Evolutionary conservation across 2,888 invertebrate species (phyloP).

Genomic region (Bugulina stolonifera): DNA sequence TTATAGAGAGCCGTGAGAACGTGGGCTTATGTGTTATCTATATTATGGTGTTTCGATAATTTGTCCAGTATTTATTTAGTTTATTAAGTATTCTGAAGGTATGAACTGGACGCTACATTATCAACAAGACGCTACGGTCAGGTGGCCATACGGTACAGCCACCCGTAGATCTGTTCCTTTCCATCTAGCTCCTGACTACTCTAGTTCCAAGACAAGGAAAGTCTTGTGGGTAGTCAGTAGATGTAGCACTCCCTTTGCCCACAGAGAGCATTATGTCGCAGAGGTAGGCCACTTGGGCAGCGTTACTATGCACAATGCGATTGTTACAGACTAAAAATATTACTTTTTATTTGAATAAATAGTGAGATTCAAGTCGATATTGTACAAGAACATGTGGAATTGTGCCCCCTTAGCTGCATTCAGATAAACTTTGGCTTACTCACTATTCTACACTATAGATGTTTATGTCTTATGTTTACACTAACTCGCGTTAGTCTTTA

Average conservation of each 20-base stretch:
- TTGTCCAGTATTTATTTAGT: background rate
- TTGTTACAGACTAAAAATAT: too few species aligned
- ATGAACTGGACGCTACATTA: conserved; percentile 21
- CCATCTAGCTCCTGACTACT: background rate
- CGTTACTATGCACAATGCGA: too few species aligned
- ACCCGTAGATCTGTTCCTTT: background rate
- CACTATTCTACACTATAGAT: too few species aligned
- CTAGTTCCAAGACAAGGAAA: background rate
- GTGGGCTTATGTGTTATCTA: too few species aligned
- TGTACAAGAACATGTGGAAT: too few species aligned
- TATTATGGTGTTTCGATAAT: background rate
- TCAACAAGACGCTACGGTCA: conserved; percentile 12
- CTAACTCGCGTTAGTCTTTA: too few species aligned
- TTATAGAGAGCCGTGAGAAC: too few species aligned
- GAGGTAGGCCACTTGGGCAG: conserved; percentile 14
- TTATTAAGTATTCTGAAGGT: background rate
- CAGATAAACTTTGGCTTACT: too few species aligned
- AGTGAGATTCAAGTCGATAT: too few species aligned
- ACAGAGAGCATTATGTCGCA: conserved; percentile 13
- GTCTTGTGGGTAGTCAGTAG: conserved; percentile 17
- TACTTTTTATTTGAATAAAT: too few species aligned
- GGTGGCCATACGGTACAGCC: background rate
- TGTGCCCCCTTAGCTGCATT: too few species aligned
- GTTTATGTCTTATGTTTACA: too few species aligned
- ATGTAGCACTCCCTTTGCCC: background rate